These are phyloP conservation scores for Cosmia pyralina DNA, from an alignment of 2,888 invertebrate species.

Conservation along the genomic window DNA sequence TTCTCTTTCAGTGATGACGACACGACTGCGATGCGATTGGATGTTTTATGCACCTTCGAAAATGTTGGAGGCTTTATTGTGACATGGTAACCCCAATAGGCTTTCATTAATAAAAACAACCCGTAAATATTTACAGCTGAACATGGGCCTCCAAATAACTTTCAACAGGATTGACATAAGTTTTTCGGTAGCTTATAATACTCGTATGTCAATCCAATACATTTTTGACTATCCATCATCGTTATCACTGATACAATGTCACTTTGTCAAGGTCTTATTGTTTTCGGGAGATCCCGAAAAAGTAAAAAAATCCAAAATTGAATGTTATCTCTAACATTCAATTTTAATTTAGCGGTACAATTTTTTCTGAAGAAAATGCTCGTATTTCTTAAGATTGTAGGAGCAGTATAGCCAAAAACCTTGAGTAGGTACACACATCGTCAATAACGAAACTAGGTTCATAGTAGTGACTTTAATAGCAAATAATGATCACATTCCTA, in stretches of 20 bases:
- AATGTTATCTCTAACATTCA: no score
- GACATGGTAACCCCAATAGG: background rate
- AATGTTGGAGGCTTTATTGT: background rate
- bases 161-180: background rate
- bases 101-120: background rate
- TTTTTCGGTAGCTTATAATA: no score
- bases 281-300: background rate
- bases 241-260: background rate
- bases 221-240: background rate
- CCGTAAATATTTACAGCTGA: background rate
- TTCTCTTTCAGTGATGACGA: slow-evolving; percentile 19
- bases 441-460: background rate
- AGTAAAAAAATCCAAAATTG: no score
- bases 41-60: background rate
- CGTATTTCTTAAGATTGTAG: no score
- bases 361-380: background rate
- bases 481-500: background rate
- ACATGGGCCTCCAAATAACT: background rate
- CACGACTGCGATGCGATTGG: slow-evolving; percentile 43
- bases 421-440: no score
- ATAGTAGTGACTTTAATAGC: slow-evolving; percentile 11
- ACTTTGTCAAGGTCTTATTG: background rate
- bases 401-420: background rate
- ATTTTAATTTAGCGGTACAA: background rate
- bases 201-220: background rate